A percentile compares a stretch with the other conserved stretches of the same genome.
Conservation (phyloP, 2,888 invertebrate genomes). For the Drosophila percnosoma region DNA sequence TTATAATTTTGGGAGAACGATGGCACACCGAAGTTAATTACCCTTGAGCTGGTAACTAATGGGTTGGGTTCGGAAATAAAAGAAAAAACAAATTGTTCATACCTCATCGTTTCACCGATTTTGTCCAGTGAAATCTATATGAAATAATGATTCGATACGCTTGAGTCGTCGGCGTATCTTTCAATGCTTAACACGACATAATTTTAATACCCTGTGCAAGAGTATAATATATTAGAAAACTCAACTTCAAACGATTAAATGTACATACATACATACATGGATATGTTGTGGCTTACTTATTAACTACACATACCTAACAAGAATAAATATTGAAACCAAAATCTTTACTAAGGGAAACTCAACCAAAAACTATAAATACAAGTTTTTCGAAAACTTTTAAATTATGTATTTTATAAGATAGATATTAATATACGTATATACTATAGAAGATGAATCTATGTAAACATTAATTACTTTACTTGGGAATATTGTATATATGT, state of each 20-base stretch:
- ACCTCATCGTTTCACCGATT: not conserved
- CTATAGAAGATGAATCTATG: conserved; percentile 8
- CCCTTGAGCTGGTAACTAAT: not conserved
- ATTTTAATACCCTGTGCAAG: not conserved
- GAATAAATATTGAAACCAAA: conserved; percentile 57
- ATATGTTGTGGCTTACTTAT: conserved; percentile 5
- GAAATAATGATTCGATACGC: not conserved
- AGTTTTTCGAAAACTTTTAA: conserved; percentile 69
- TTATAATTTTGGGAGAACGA: conserved; percentile 2
- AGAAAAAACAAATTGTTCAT: not conserved
- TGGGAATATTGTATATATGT: conserved; percentile 17
- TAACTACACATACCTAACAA: conserved; percentile 4
- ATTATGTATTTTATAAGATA: conserved; percentile 26
- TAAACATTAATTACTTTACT: not conserved
- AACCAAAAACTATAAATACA: conserved; percentile 60
- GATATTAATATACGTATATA: not conserved
- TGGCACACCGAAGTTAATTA: not conserved
- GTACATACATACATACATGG: not conserved
- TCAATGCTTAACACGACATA: not conserved
- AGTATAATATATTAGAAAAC: not conserved
- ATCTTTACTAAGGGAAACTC: conserved; percentile 48
- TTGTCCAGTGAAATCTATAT: not conserved
- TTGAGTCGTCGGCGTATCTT: not conserved
- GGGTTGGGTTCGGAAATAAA: not conserved
- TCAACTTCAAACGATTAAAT: not conserved